Base-by-base conservation (phyloP, 2,888 invertebrate genomes). In the Idaea biselata region DNA sequence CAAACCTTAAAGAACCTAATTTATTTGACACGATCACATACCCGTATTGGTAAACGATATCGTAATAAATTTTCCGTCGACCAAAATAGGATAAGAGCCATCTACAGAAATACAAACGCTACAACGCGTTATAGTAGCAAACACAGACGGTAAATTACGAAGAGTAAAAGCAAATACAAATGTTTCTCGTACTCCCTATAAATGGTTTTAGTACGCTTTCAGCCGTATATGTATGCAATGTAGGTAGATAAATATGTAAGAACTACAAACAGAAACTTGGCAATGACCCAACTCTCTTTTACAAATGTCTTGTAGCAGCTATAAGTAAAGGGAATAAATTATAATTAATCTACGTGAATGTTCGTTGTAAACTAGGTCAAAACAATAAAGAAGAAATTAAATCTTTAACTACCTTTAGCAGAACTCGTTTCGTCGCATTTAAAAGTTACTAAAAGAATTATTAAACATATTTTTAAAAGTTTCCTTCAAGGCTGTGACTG, bases 311-410 rank as follows among this genome's bases (percentile, higher is more conserved):
- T 79, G 77, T 78, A 79, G 78, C 74, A 66, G 76, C 73, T 73
- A 74, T 80, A 81, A 79, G 77, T 82, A 79, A 83, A 78, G 73
- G 76, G 79, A 81, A 82, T 81, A 80, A n/a, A n/a, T n/a, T 73
- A 74, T 80, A 79, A 86, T 84, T 83, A 83, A 82, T 84, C 76
- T 79, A 75, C 69, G 70, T 73, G 73, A 79, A 73, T 74, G 68
- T 64, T 66, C 65, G 63, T 67, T 68, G 67, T 71, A 76, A 86
- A 81, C 71, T 84, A 69, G 87, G 85, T 77, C 83, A 80, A 72
- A 72, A 72, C 76, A 75, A 80, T 82, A 81, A 82, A 80, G 76
- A 74, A 73, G 68, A 80, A 72, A 82, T 82, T 79, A 77, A 78
- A 73, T 72, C 71, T 71, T 73, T 75, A 75, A 74, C 73, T 73